phyloP scores from a whole-genome alignment of 2,113 vertebrate genomes.

The Corythoichthys haematopterus region DNA sequence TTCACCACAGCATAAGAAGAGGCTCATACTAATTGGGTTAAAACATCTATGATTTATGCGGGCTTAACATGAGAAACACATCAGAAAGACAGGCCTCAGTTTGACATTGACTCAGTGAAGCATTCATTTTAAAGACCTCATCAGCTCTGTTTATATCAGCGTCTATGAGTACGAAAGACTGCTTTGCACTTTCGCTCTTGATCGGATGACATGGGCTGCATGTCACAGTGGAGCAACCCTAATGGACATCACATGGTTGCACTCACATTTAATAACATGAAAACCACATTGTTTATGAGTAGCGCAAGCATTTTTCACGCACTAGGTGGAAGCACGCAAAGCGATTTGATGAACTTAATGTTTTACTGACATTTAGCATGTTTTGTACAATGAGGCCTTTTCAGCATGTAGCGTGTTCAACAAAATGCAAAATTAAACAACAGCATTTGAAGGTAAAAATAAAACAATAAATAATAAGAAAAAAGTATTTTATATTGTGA shows the following conservation, averaged over 20 bases:
- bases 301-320: too few relatives aligned
- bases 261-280: neutral
- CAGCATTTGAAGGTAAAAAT: too few relatives aligned
- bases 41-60: slow-evolving; percentile 60
- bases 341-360: slow-evolving; percentile 10
- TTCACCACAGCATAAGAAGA: slow-evolving; percentile 21
- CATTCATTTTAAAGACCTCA: slow-evolving; percentile 19
- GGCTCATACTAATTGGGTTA: slow-evolving; percentile 4
- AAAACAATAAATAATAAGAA: too few relatives aligned
- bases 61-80: slow-evolving; percentile 59
- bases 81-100: slow-evolving; percentile 46
- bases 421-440: too few relatives aligned
- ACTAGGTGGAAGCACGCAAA: neutral
- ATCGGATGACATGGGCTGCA: slow-evolving; percentile 7
- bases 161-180: slow-evolving; percentile 9
- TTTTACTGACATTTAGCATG: neutral
- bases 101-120: slow-evolving; percentile 34
- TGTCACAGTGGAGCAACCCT: neutral
- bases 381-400: neutral
- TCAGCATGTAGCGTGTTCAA: too few relatives aligned
- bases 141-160: slow-evolving; percentile 18
- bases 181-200: neutral
- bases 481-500: too few relatives aligned
- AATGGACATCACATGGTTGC: neutral
- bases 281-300: neutral